Percentiles rank a stretch among this genome's conserved stretches.
phyloP scores from a whole-genome alignment of 1,140 invertebrate genomes.

The Hyles vespertilio region DNA sequence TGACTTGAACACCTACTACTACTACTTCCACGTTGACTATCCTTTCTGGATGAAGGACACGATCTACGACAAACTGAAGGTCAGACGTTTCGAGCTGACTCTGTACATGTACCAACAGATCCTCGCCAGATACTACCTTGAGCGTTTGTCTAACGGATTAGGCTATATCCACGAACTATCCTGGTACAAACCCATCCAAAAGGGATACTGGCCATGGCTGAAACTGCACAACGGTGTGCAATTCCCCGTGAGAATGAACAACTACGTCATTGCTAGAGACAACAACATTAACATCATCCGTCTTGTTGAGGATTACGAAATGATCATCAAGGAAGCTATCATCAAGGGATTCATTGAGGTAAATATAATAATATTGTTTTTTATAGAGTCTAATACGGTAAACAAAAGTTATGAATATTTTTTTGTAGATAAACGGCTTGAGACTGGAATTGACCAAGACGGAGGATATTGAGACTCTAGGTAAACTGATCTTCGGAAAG shows the following conservation, averaged over 20 bases:
- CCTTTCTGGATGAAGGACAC: constrained; percentile 80
- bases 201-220: constrained; percentile 79
- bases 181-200: constrained; percentile 71
- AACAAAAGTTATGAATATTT: constrained; percentile 4
- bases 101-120: constrained; percentile 78
- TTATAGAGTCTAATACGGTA: no score
- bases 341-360: constrained; percentile 78
- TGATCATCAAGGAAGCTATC: constrained; percentile 80
- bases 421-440: constrained; percentile 49
- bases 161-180: constrained; percentile 75
- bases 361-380: constrained; percentile 20
- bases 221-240: constrained; percentile 79
- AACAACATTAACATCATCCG: constrained; percentile 72
- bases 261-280: constrained; percentile 71
- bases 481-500: constrained; percentile 55
- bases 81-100: constrained; percentile 79
- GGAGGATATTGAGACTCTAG: constrained; percentile 55
- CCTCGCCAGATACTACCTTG: constrained; percentile 80
- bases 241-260: constrained; percentile 78
- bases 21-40: constrained; percentile 81
- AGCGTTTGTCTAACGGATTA: constrained; percentile 79
- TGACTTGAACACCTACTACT: constrained; percentile 82
- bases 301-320: constrained; percentile 75
- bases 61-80: constrained; percentile 70
- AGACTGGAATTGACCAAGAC: constrained; percentile 47